A percentile compares a stretch with the other conserved stretches of the same genome.
Evolutionary conservation across 2,797 vertebrate genomes (phyloP).

Genomic region (Remorina albescens): DNA sequence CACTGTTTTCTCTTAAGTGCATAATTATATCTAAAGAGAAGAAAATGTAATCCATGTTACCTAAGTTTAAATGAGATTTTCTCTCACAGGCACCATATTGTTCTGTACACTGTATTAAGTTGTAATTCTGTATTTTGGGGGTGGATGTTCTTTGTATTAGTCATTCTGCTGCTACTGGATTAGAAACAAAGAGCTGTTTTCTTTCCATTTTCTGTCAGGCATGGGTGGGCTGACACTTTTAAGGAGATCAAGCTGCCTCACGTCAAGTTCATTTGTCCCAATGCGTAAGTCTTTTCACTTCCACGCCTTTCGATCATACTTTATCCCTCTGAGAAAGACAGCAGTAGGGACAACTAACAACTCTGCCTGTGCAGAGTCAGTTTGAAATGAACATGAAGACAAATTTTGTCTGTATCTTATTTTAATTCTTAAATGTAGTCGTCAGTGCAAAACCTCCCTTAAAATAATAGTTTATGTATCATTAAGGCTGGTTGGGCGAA

Average conservation of each 20-base stretch:
- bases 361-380: background rate
- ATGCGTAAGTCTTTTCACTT: conserved; percentile 88
- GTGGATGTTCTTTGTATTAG: background rate
- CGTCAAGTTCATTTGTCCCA: conserved; percentile 97
- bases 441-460: background rate
- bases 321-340: background rate
- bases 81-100: background rate
- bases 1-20: background rate
- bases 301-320: conserved; percentile 8
- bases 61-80: background rate
- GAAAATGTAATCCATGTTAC: background rate
- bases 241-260: conserved; percentile 91
- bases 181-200: conserved; percentile 39
- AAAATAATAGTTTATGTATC: background rate
- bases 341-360: background rate
- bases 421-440: background rate
- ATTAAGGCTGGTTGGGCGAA: background rate
- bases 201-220: conserved; percentile 81
- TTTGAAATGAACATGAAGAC: background rate
- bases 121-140: background rate
- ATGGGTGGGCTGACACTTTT: conserved; percentile 94
- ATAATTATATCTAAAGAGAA: background rate
- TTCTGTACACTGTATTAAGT: no score
- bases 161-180: conserved; percentile 22
- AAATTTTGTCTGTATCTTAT: background rate